phyloP scores from a whole-genome alignment of 2,113 vertebrate genomes.

The Lanius collurio region DNA sequence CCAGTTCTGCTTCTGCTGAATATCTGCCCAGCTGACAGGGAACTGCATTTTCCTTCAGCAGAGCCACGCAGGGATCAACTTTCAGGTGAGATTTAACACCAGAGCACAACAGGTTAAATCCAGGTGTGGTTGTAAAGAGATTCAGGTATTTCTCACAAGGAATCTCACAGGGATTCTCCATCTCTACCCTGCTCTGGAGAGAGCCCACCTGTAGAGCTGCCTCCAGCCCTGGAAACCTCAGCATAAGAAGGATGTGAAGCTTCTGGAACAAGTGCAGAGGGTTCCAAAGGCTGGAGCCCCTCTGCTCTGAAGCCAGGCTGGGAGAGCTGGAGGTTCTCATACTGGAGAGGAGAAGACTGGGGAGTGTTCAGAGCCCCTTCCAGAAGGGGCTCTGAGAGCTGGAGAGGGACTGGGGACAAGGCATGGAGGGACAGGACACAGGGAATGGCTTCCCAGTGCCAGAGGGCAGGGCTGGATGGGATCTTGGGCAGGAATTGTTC shows the following conservation, averaged over 20 bases:
- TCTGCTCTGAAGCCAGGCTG: neutral
- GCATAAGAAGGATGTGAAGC: neutral
- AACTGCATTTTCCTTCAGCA: neutral
- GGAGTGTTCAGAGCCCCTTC: neutral
- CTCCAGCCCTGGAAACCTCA: neutral
- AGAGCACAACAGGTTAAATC: neutral
- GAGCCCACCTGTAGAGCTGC: neutral
- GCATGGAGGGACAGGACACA: neutral
- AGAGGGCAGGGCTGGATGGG: rapidly evolving
- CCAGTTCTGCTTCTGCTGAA: neutral
- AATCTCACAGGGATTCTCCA: neutral
- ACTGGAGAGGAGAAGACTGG: neutral
- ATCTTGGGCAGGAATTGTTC: neutral
- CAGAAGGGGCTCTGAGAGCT: neutral
- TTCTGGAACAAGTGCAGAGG: neutral
- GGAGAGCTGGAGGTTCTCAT: rapidly evolving
- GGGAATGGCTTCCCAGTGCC: neutral
- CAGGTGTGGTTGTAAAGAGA: neutral
- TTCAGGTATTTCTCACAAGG: neutral
- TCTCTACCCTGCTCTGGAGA: neutral
- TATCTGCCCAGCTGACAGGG: neutral
- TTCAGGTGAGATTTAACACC: neutral
- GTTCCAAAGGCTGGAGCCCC: neutral
- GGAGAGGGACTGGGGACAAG: neutral
- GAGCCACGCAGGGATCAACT: neutral